phyloP scores from a whole-genome alignment of 2,113 vertebrate species.

The Equus quagga region DNA sequence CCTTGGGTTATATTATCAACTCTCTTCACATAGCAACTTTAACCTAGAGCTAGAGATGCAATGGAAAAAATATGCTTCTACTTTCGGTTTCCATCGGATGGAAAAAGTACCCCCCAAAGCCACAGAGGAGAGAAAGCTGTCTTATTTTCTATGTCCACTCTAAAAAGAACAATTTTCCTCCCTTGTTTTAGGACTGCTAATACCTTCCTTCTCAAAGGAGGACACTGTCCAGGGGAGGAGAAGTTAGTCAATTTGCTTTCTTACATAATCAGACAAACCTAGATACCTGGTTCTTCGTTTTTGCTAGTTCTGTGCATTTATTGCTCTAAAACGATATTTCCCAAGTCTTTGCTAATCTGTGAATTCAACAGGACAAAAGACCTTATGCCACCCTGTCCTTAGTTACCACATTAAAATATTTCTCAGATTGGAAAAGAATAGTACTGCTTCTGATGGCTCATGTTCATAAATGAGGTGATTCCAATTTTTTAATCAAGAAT shows the following conservation, averaged over 20 bases:
- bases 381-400: neutral
- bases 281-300: constrained; percentile 18
- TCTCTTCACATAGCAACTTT: neutral
- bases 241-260: neutral
- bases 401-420: constrained; percentile 14
- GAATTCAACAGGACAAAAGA: neutral
- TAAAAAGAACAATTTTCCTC: neutral
- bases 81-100: neutral
- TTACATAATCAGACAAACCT: neutral
- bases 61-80: neutral
- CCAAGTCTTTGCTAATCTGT: constrained; percentile 25
- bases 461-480: neutral
- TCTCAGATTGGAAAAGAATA: neutral
- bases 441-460: neutral
- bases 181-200: neutral
- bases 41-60: neutral
- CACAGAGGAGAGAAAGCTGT: neutral
- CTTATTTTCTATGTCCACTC: neutral
- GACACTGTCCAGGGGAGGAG: neutral
- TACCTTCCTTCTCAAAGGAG: neutral
- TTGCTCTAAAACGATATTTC: constrained; percentile 38
- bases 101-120: neutral
- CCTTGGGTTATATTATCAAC: neutral
- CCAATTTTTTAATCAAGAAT: neutral
- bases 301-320: neutral